These are phyloP conservation scores for Rhinella marina DNA, from an alignment of 2,797 vertebrate genomes.

Conservation along the genomic window DNA sequence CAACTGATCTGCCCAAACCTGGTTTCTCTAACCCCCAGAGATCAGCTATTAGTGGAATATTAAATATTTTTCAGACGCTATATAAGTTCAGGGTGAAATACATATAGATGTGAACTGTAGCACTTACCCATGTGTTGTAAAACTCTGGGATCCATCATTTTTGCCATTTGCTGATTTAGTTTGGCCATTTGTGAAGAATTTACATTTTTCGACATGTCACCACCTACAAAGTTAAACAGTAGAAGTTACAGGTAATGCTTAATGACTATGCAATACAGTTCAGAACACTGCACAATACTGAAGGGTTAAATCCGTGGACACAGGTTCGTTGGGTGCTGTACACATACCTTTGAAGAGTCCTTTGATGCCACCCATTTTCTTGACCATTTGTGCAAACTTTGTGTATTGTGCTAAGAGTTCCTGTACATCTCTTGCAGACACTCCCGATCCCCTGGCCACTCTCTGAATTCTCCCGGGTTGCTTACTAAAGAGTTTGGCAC, in stretches of 20 bases:
- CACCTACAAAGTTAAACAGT: constrained; percentile 76
- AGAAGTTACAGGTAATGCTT: not conserved
- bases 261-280: not conserved
- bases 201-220: constrained; percentile 99
- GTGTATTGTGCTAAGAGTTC: constrained; percentile 97
- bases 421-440: constrained; percentile 94
- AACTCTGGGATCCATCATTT: constrained; percentile 99
- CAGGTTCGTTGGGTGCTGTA: not conserved
- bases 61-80: too few species aligned
- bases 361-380: constrained; percentile 99
- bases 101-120: not conserved
- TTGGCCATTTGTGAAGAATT: constrained; percentile 98
- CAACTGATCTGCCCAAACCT: too few species aligned
- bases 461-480: constrained; percentile 93
- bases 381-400: constrained; percentile 99
- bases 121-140: constrained; percentile 96
- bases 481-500: constrained; percentile 97
- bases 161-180: constrained; percentile 98
- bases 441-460: constrained; percentile 93
- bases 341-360: constrained; percentile 94
- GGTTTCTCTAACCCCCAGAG: too few species aligned
- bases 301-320: not conserved
- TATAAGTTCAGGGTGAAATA: not conserved
- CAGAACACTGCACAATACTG: not conserved
- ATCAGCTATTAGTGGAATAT: too few species aligned